Evolutionary conservation across 2,113 vertebrate species (phyloP).

Genomic region (Montifringilla adamsi): DNA sequence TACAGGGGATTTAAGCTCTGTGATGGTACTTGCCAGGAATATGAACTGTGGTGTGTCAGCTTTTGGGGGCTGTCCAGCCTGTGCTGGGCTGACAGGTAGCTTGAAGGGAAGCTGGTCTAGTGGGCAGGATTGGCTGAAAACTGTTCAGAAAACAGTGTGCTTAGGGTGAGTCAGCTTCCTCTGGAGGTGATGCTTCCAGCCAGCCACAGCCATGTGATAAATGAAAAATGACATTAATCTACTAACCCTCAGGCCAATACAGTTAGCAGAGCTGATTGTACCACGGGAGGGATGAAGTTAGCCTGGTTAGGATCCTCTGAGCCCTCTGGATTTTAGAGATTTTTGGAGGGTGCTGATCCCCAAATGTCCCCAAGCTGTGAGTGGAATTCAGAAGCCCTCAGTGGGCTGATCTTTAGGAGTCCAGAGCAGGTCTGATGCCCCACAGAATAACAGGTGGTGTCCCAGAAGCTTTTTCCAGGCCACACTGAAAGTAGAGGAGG

Average conservation of each 20-base stretch:
- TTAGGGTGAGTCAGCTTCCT: background rate
- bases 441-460: background rate
- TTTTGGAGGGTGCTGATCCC: background rate
- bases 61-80: background rate
- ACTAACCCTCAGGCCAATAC: background rate
- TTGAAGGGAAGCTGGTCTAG: background rate
- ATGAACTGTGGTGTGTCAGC: background rate
- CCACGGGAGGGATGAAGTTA: background rate
- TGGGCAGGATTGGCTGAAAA: background rate
- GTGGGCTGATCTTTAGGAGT: background rate
- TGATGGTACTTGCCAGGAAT: background rate
- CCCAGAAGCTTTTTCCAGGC: background rate
- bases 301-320: background rate
- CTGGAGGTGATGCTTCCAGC: background rate
- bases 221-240: conserved; percentile 1
- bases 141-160: background rate
- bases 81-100: background rate
- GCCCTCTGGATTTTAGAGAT: background rate
- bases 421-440: background rate
- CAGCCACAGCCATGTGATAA: background rate
- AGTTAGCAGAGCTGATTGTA: background rate
- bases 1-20: background rate
- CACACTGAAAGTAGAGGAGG: background rate
- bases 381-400: background rate
- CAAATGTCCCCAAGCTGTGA: background rate